Conservation (phyloP, 2,888 invertebrate genomes). For the Girardia tigrina region DNA sequence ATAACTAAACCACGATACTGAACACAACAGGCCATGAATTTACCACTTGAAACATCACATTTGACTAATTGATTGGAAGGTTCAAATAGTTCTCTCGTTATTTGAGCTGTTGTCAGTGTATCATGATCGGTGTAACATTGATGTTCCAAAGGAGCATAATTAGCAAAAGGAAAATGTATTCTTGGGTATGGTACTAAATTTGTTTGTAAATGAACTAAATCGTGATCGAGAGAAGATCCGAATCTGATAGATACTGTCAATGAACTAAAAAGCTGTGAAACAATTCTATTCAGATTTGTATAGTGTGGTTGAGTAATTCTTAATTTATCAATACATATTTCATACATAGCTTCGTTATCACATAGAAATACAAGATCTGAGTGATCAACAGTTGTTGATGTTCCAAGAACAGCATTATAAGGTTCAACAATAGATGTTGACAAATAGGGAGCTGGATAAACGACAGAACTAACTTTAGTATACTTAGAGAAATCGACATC, state of each 20-base stretch:
- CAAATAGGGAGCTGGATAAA: slow-evolving; percentile 44
- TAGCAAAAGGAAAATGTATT: slow-evolving; percentile 70
- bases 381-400: slow-evolving; percentile 80
- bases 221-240: slow-evolving; percentile 52
- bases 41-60: slow-evolving; percentile 39
- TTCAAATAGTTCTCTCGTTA: slow-evolving; percentile 43
- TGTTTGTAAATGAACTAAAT: slow-evolving; percentile 52
- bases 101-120: slow-evolving; percentile 42
- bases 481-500: slow-evolving; percentile 55
- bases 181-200: slow-evolving; percentile 51
- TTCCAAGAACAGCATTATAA: slow-evolving; percentile 82
- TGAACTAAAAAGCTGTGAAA: slow-evolving; percentile 63
- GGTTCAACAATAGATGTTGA: slow-evolving; percentile 40
- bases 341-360: slow-evolving; percentile 46
- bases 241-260: slow-evolving; percentile 51
- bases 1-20: slow-evolving; percentile 40
- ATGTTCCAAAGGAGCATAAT: slow-evolving; percentile 55
- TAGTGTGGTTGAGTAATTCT: slow-evolving; percentile 71
- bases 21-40: slow-evolving; percentile 40
- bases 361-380: slow-evolving; percentile 66
- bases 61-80: slow-evolving; percentile 43
- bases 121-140: slow-evolving; percentile 44
- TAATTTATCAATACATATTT: slow-evolving; percentile 60
- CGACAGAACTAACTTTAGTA: slow-evolving; percentile 47
- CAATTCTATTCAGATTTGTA: slow-evolving; percentile 76